phyloP scores from a whole-genome alignment of 2,797 vertebrate genomes.

The Tenualosa ilisha region DNA sequence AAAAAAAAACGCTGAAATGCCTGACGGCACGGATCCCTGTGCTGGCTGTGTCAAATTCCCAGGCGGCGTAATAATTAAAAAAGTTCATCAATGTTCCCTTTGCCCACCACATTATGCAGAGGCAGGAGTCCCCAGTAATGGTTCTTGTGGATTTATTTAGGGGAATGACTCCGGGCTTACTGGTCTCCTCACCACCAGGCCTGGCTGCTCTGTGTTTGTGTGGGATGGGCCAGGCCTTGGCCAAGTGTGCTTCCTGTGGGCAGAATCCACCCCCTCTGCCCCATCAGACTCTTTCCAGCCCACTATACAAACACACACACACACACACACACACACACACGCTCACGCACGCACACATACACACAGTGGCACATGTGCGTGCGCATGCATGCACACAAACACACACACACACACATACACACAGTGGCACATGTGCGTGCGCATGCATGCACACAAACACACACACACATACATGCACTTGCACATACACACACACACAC shows the following conservation, averaged over 20 bases:
- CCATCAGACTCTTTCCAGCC: neutral
- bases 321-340: neutral
- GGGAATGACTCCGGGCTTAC: slow-evolving; percentile 63
- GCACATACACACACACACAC: neutral
- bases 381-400: neutral
- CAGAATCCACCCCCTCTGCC: slow-evolving; percentile 37
- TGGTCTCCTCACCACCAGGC: slow-evolving; percentile 54
- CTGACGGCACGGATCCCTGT: slow-evolving; percentile 54
- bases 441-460: neutral
- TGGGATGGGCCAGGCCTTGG: neutral
- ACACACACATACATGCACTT: neutral
- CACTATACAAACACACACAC: neutral
- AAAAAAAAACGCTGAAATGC: slow-evolving; percentile 65
- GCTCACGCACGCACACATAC: neutral
- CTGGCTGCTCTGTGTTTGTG: neutral
- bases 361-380: neutral
- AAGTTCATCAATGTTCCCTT: slow-evolving; percentile 71
- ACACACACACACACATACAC: slow-evolving; percentile 3
- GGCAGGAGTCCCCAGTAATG: slow-evolving; percentile 69
- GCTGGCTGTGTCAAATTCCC: slow-evolving; percentile 68
- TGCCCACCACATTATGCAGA: slow-evolving; percentile 76
- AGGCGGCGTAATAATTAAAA: slow-evolving; percentile 74
- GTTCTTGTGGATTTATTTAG: slow-evolving; percentile 72
- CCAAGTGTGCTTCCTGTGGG: slow-evolving; percentile 38
- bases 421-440: neutral